Evolutionary conservation across 1,140 invertebrate genomes (phyloP).

Genomic region (Papilio polyxenes): DNA sequence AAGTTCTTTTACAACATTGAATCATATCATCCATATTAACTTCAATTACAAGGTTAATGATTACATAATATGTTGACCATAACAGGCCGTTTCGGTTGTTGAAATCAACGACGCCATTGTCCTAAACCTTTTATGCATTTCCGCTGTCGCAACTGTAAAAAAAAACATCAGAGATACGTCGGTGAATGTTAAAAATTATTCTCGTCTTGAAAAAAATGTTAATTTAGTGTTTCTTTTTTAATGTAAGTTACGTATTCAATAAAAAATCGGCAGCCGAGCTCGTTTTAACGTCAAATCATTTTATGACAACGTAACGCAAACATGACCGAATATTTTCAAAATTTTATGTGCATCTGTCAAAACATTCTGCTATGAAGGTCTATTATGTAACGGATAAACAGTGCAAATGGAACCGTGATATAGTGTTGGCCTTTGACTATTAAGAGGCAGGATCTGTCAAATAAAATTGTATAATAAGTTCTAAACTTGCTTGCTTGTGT

Average conservation of each 20-base stretch:
- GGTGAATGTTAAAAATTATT: conserved; percentile 1
- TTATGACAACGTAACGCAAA: conserved; percentile 56
- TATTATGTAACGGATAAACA: conserved; percentile 59
- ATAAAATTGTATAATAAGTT: no score
- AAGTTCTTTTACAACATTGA: no score
- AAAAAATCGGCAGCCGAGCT: not conserved
- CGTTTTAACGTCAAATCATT: conserved; percentile 46
- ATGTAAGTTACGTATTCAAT: conserved; percentile 6
- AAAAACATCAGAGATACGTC: conserved; percentile 57
- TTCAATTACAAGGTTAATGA: conserved; percentile 2
- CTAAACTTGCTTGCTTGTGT: no score
- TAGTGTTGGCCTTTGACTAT: not conserved
- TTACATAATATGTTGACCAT: conserved; percentile 56
- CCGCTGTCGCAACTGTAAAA: conserved; percentile 56
- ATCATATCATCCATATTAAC: not conserved
- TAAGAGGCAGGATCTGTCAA: not conserved
- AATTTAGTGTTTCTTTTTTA: not conserved
- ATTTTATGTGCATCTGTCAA: conserved; percentile 70
- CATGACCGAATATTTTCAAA: conserved; percentile 57
- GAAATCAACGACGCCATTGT: conserved; percentile 57
- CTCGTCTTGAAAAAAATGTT: not conserved
- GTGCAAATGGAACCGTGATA: conserved; percentile 51
- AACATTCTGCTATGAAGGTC: conserved; percentile 55
- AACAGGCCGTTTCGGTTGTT: conserved; percentile 51
- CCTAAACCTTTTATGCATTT: conserved; percentile 64